These are phyloP conservation scores for Aplodontia rufa DNA, from an alignment of 2,113 vertebrate species.

Conservation along the genomic window DNA sequence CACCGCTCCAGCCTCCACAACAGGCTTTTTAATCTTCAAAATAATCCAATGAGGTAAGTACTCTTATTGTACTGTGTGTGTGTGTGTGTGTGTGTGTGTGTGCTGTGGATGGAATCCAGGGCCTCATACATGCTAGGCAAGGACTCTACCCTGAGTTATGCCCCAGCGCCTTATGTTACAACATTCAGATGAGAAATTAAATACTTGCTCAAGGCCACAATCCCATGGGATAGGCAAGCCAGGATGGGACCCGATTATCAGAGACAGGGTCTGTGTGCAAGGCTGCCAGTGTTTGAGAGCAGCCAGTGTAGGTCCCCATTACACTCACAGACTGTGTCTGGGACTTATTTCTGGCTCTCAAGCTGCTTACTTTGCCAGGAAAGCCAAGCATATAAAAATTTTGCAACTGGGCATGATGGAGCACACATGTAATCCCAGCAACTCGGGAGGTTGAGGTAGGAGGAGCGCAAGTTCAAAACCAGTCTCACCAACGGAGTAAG, in stretches of 20 bases:
- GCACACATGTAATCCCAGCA: no score
- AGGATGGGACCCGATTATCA: not conserved
- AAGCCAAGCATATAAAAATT: no score
- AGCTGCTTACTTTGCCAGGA: not conserved
- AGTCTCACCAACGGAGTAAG: no score
- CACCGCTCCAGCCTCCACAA: no score
- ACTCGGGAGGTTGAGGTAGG: no score
- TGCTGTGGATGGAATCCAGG: not conserved
- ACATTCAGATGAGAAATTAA: not conserved
- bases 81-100: no score
- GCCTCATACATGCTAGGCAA: not conserved
- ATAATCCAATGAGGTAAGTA: not conserved
- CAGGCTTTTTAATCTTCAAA: not conserved
- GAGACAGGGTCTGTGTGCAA: not conserved
- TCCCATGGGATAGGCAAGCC: no score
- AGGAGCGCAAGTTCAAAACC: no score
- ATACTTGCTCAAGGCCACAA: not conserved
- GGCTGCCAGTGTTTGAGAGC: not conserved
- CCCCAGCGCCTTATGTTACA: not conserved
- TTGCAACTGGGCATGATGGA: no score
- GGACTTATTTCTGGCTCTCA: not conserved
- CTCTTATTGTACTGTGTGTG: not conserved
- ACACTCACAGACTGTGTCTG: not conserved
- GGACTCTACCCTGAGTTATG: not conserved
- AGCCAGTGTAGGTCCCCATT: not conserved